Base-by-base conservation (phyloP, 2,113 vertebrate genomes). In the Sander vitreus region DNA sequence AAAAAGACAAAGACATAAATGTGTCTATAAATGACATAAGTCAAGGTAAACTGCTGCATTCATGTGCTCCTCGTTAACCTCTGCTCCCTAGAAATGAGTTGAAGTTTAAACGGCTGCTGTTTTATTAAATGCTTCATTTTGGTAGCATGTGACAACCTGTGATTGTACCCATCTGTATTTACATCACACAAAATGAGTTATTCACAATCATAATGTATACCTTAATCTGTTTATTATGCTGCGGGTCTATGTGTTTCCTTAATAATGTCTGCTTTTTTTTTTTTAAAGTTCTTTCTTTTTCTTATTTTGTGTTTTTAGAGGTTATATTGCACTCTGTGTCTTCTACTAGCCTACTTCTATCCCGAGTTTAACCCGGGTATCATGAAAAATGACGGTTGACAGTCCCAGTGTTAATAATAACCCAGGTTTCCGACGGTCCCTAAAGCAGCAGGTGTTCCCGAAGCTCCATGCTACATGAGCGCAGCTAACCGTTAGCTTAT, bases 361-460 rank as follows among this genome's bases (percentile, higher is more conserved):
- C 19, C 19, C 25, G 48, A 14, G 9, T 53, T 33, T 36, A 36
- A 48, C 7, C 43, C 4, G 36, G 39, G 1, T 8, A 3, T 30
- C 0, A 9, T 3, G 6, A 0, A 14, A 27, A 65, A 45, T 10
- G 3, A 45, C 16, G 3, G 1, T 1, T 16, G 2, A 48, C 25
- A 36, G 18, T 10, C 30, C 16, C 0, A 3, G 3, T 45, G 25
- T 72, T 73, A 6, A 25, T 3, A 2, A 10, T 0, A 0, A 0
- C 0, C 0, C 5, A 23, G 16, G 43, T 55, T 57, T 80, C 74
- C 79, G 33, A 27, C 10, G 11, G 79, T 3, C 67, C 18, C 0
- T 76, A 89, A 92, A 0, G 87, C 81, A 74, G 2, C 90, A 50
- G 1, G 2, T 1, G 45, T 27, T 10, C 8, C 23, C 12, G 4